Percentiles rank a stretch among this genome's conserved stretches.
Evolutionary conservation across 2,888 invertebrate species (phyloP).

Genomic region (Agrilus mali): DNA sequence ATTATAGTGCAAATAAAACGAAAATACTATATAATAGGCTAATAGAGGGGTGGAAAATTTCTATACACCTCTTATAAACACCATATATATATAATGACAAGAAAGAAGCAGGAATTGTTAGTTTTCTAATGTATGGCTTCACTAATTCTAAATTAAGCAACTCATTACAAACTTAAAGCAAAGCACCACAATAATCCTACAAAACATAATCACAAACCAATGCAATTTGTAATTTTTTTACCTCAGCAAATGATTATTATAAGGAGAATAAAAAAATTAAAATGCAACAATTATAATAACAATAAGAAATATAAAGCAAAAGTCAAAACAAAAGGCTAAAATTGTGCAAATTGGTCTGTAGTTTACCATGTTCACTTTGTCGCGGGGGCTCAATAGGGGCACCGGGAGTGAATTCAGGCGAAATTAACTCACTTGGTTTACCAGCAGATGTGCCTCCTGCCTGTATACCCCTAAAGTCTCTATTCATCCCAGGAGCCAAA

Average conservation of each 20-base stretch:
- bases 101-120: too few species aligned
- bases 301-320: not conserved
- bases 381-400: slow-evolving; percentile 34
- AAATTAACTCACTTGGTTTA: slow-evolving; percentile 54
- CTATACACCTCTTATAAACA: too few species aligned
- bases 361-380: slow-evolving; percentile 35
- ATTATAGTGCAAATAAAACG: too few species aligned
- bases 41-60: too few species aligned
- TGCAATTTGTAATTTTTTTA: not conserved
- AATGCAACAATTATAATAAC: slow-evolving; percentile 6
- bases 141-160: too few species aligned
- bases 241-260: not conserved
- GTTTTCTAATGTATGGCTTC: too few species aligned
- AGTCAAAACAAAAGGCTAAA: slow-evolving; percentile 13
- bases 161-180: not conserved
- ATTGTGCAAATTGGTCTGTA: slow-evolving; percentile 10
- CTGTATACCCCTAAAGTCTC: slow-evolving; percentile 26
- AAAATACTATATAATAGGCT: too few species aligned
- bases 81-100: too few species aligned
- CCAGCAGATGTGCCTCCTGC: slow-evolving; percentile 7
- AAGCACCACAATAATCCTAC: not conserved
- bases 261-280: not conserved
- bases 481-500: slow-evolving; percentile 38
- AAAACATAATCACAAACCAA: not conserved
- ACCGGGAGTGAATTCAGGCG: slow-evolving; percentile 25